A percentile compares a stretch with the other conserved stretches of the same genome.
These are phyloP conservation scores for Lagopus leucura DNA, from an alignment of 2,113 vertebrate genomes.

Conservation along the genomic window DNA sequence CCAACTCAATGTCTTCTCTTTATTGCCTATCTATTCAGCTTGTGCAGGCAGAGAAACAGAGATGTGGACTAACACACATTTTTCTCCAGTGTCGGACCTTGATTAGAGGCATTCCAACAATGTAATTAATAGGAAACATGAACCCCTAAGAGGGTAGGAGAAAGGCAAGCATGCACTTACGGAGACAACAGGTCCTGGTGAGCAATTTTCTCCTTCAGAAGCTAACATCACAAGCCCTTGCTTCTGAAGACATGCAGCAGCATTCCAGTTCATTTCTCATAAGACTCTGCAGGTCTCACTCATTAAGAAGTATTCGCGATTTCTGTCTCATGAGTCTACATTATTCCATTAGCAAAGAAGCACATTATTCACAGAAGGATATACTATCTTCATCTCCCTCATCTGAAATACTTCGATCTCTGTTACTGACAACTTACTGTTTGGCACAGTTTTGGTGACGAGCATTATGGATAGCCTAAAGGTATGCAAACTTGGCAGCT, in stretches of 20 bases:
- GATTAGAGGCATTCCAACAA: neutral
- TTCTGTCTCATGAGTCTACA: neutral
- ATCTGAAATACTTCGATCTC: neutral
- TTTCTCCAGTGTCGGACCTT: neutral
- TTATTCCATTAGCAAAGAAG: neutral
- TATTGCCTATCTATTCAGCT: neutral
- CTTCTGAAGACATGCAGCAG: neutral
- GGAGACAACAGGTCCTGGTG: neutral
- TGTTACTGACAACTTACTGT: neutral
- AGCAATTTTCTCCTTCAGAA: neutral
- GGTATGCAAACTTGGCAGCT: too few relatives aligned
- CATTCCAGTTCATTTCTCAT: neutral
- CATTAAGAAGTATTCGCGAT: neutral
- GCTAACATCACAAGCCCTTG: neutral
- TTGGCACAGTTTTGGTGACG: neutral
- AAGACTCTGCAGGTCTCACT: neutral
- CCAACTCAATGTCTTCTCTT: neutral
- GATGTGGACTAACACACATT: neutral
- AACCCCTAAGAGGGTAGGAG: neutral
- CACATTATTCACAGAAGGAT: neutral
- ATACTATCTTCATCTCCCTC: neutral
- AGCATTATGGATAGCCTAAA: neutral
- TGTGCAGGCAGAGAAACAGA: neutral
- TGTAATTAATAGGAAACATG: accelerated
- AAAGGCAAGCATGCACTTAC: neutral